Conservation (phyloP, 2,797 vertebrate species). For the Gila robusta region DNA sequence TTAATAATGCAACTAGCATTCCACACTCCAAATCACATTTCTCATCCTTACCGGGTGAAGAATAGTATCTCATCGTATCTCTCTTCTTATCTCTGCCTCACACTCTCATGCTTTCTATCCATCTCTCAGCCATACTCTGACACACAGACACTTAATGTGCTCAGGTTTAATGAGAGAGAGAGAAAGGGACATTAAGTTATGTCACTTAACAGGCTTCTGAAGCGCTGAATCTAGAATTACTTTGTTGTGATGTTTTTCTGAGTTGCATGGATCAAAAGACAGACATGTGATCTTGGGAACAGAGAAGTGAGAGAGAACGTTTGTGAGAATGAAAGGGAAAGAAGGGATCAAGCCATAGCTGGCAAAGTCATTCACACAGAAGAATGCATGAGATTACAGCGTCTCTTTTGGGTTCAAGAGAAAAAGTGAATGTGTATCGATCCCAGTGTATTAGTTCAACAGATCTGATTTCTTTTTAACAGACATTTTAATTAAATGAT, state of each 20-base stretch:
- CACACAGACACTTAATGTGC: background rate
- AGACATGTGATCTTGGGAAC: slow-evolving; percentile 74
- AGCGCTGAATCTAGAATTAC: slow-evolving; percentile 44
- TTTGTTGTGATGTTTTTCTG: slow-evolving; percentile 33
- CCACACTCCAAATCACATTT: background rate
- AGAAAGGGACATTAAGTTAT: background rate
- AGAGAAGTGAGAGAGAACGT: slow-evolving; percentile 40
- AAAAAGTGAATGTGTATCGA: background rate
- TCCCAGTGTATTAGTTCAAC: background rate
- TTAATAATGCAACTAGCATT: background rate
- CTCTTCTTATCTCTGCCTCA: slow-evolving; percentile 12
- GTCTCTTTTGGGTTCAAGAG: background rate
- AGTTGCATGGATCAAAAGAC: slow-evolving; percentile 43
- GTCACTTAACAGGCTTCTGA: slow-evolving; percentile 25
- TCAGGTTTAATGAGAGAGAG: slow-evolving; percentile 11
- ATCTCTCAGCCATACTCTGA: background rate
- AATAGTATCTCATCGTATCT: background rate
- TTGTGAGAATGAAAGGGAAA: slow-evolving; percentile 45
- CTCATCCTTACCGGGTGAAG: background rate
- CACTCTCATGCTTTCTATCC: slow-evolving; percentile 22
- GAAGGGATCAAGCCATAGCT: slow-evolving; percentile 69
- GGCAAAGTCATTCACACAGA: slow-evolving; percentile 72
- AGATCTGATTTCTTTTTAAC: background rate
- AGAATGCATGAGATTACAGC: slow-evolving; percentile 35
- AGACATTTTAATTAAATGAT: background rate